phyloP scores from a whole-genome alignment of 2,797 vertebrate species.

The Leptatherina wallacei region DNA sequence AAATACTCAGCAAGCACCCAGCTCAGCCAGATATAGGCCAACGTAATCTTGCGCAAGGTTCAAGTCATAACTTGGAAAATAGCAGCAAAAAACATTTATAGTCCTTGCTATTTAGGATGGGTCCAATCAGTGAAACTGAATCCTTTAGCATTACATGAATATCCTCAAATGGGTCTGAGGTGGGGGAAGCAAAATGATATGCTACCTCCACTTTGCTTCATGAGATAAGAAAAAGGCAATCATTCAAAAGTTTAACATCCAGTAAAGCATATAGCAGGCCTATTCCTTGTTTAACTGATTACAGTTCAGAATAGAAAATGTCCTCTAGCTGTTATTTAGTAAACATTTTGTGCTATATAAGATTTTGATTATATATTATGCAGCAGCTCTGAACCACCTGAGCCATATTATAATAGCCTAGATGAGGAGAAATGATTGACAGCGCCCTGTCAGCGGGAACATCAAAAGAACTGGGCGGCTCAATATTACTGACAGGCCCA shows the following conservation, averaged over 20 bases:
- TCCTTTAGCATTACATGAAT: conserved; percentile 7
- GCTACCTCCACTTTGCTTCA: background rate
- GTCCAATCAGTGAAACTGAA: conserved; percentile 18
- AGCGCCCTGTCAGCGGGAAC: conserved; percentile 36
- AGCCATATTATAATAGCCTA: conserved; percentile 35
- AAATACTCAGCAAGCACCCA: conserved; percentile 31
- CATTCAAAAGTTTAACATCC: background rate
- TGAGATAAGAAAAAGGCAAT: background rate
- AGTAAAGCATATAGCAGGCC: background rate
- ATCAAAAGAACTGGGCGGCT: conserved; percentile 50
- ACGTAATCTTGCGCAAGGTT: conserved; percentile 45
- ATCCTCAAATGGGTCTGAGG: background rate
- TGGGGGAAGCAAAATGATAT: no score
- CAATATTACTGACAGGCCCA: conserved; percentile 70
- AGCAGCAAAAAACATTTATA: conserved; percentile 21
- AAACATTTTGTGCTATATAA: conserved; percentile 16
- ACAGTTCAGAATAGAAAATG: conserved; percentile 1
- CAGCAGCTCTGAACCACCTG: conserved; percentile 24
- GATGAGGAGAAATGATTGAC: conserved; percentile 20
- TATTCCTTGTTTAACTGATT: conserved; percentile 2
- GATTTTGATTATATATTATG: conserved; percentile 31
- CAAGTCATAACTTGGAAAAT: conserved; percentile 32
- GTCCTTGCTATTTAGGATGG: conserved; percentile 13
- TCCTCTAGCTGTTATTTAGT: background rate
- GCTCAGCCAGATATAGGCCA: conserved; percentile 52